These are phyloP conservation scores for Cynopterus sphinx DNA, from an alignment of 2,797 vertebrate species.

Conservation along the genomic window DNA sequence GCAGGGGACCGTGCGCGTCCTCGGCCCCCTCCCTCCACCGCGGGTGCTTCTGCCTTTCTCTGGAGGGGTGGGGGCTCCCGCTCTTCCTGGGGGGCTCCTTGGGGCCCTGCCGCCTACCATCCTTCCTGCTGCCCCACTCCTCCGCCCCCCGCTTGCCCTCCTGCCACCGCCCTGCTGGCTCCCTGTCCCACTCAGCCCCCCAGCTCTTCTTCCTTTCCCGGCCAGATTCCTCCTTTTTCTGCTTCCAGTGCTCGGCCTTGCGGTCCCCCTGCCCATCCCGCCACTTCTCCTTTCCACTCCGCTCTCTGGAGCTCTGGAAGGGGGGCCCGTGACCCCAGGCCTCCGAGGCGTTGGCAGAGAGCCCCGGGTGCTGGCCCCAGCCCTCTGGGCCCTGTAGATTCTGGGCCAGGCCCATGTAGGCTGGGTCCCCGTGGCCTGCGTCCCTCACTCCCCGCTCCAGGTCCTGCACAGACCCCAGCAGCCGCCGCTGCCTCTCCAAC, in stretches of 20 bases:
- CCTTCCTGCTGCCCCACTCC: slow-evolving; percentile 27
- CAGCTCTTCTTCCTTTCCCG: slow-evolving; percentile 43
- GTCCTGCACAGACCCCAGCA: slow-evolving; percentile 73
- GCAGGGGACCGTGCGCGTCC: neutral
- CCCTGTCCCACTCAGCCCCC: neutral
- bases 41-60: slow-evolving; percentile 46
- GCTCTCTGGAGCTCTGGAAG: neutral
- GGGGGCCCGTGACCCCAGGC: neutral
- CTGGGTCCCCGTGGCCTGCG: neutral
- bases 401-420: slow-evolving; percentile 72
- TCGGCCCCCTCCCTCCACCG: slow-evolving; percentile 5
- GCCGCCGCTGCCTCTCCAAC: neutral
- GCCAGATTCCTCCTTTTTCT: slow-evolving; percentile 39
- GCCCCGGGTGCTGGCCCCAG: neutral
- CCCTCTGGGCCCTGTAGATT: slow-evolving; percentile 64
- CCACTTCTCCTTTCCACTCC: slow-evolving; percentile 68
- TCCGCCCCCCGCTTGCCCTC: neutral
- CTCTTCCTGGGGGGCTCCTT: slow-evolving; percentile 65
- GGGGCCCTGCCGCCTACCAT: neutral
- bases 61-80: neutral
- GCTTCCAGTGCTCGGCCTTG: slow-evolving; percentile 58
- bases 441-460: slow-evolving; percentile 63
- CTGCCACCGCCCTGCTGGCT: neutral
- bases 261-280: slow-evolving; percentile 73
- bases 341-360: slow-evolving; percentile 47